Evolutionary conservation across 2,113 vertebrate species (phyloP).

Genomic region (Neolamprologus sp.): DNA sequence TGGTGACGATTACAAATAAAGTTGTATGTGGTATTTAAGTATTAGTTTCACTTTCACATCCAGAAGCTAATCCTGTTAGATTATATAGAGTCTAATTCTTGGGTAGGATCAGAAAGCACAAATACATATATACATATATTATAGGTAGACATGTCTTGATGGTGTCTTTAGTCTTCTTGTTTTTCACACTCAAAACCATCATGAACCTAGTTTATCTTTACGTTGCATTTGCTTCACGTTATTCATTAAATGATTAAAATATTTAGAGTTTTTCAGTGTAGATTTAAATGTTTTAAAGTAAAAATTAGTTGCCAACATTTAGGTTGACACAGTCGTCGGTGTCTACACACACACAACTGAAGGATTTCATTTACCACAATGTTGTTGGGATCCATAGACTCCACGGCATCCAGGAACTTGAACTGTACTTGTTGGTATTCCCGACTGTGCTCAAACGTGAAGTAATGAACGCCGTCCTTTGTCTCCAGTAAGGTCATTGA

Average conservation of each 20-base stretch:
- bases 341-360: neutral
- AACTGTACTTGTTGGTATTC: slow-evolving; percentile 97
- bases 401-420: slow-evolving; percentile 89
- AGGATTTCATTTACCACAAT: slow-evolving; percentile 77
- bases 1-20: neutral
- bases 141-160: neutral
- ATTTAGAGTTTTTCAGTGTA: neutral
- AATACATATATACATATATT: neutral
- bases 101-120: neutral
- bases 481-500: slow-evolving; percentile 86
- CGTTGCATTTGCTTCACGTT: neutral
- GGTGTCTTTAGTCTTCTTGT: neutral
- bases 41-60: neutral
- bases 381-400: slow-evolving; percentile 97
- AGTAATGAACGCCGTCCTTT: slow-evolving; percentile 78
- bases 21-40: neutral
- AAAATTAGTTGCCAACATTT: neutral
- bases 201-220: neutral
- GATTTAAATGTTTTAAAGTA: neutral
- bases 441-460: slow-evolving; percentile 87
- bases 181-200: neutral
- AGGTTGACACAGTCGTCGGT: neutral
- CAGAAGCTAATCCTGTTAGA: neutral
- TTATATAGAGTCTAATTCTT: neutral
- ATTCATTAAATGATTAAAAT: neutral